Base-by-base conservation (phyloP, 2,888 invertebrate genomes). In the Drosophila nr. perissopoda region DNA sequence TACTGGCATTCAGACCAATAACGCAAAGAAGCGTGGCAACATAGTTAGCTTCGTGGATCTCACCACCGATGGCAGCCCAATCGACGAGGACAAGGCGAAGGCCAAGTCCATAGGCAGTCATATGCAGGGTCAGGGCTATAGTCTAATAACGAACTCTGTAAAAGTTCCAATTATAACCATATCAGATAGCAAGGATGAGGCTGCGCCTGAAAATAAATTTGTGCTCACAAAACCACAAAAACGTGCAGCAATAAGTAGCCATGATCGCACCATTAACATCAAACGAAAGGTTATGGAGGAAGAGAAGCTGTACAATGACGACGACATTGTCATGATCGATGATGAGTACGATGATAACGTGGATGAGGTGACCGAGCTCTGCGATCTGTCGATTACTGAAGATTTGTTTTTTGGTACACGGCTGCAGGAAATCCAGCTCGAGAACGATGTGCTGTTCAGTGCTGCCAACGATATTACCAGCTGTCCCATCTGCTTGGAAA, bases 401-500 rank as follows among this genome's bases (percentile, higher is more conserved):
- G 92, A 93, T 76, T 60, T 92, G 1, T n/a, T n/a, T n/a, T 93
- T 92, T 61, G 92, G 92, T 40, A 91, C 90, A 2, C 72, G 93
- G 11, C 60, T 93, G 25, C 71, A 78, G 54, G 92, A 93, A 10
- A 93, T 93, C 45, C 90, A 91, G 42, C 78, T 72, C 4, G 90
- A 92, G 54, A 93, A 93, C 36, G 90, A 90, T 67, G 84, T 91
- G 8, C 51, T 58, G 16, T 69, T 80, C 7, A 71, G 92, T 78
- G 79, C 83, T 0, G 62, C 75, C 18, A 89, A 91, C 49, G 93
- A 93, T 53, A 93, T 93, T 6, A 90, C 92, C 18, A 83, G 78
- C 0, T 93, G 93, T 63, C 93, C 93, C 0, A 90, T 93, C 27
- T 93, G 93, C 63, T 87, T 92, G 38, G 90, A 87, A 18, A 91